Percentiles rank a stretch among this genome's conserved stretches.
Conservation (phyloP, 2,797 vertebrate species). For the Sciaenops ocellatus region DNA sequence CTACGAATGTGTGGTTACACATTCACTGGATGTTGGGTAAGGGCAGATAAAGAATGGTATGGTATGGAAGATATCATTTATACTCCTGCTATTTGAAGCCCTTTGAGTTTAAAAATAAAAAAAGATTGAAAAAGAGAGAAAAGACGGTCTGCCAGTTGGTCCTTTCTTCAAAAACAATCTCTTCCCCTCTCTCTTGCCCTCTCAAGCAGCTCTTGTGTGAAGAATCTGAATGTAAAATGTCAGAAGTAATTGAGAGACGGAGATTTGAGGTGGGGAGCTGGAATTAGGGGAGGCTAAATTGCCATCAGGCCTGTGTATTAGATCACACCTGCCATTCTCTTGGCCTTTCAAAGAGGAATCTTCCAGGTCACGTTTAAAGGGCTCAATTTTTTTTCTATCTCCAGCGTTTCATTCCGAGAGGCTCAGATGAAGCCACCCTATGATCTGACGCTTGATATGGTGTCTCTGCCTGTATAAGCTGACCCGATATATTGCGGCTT, state of each 20-base stretch:
- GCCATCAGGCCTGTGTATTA: conserved; percentile 36
- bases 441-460: conserved; percentile 69
- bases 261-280: conserved; percentile 42
- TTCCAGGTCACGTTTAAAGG: conserved; percentile 67
- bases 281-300: conserved; percentile 50
- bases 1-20: too few species aligned
- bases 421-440: conserved; percentile 61
- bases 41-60: background rate
- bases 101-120: background rate
- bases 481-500: conserved; percentile 66
- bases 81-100: background rate
- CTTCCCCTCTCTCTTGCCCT: background rate
- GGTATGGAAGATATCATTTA: background rate
- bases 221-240: conserved; percentile 67
- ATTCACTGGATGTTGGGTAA: background rate
- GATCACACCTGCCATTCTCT: conserved; percentile 45
- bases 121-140: background rate
- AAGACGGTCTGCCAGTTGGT: background rate
- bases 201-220: conserved; percentile 22
- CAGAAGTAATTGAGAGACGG: conserved; percentile 61
- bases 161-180: conserved; percentile 20
- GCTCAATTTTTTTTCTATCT: conserved; percentile 61
- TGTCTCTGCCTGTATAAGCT: conserved; percentile 49
- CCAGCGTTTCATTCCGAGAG: conserved; percentile 49
- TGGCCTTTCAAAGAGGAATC: conserved; percentile 58